Evolutionary conservation across 2,888 invertebrate genomes (phyloP), one percentile per base, ranked within the genome.

Genomic region (Clitarchus hookeri): DNA sequence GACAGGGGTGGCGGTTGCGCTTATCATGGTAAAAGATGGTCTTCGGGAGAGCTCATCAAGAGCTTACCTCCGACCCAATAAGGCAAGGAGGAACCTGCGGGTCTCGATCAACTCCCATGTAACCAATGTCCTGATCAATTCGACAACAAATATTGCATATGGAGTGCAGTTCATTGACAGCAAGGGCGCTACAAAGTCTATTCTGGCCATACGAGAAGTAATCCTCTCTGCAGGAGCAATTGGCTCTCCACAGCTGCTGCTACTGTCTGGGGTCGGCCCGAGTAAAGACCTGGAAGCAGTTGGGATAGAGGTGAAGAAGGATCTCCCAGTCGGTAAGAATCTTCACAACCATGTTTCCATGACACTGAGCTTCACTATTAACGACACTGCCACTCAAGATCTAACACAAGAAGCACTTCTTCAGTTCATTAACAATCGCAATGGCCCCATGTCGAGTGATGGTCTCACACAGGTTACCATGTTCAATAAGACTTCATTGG

Each of bases 221-320:
- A 96, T 99, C 84, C 90, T 99, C 0, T 97, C 97, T 0, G 98
- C 96, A 0, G 99, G 99, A 0, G 94, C 98, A 0, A 94, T 99
- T 0, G 98, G 98, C 90, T 96, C 98, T 0, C 97, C 99, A 0
- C 99, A 99, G 90, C 90, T 99, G 0, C 91, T 99, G 77, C 97
- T 98, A 97, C 91, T 99, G 0, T 98, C 98, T 13, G 99, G 98
- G 0, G 94, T 98, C 19, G 97, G 97, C 0, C 96, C 96, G 0
- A 93, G 93, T 84, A 94, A 94, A 36, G 95, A 87, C 25, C 84
- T 87, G 6, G 44, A 85, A 25, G 84, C 85, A 77, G 48, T 86
- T 8, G 85, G 85, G 11, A 87, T 87, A 26, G 77, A 53, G 6
- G 80, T 87, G 23, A 80, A 86, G 25, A 25, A 53, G 44, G 82